Percentiles rank a stretch among this genome's conserved stretches.
These are phyloP conservation scores for Tiaroga cobitis DNA, from an alignment of 2,797 vertebrate species.

Conservation along the genomic window DNA sequence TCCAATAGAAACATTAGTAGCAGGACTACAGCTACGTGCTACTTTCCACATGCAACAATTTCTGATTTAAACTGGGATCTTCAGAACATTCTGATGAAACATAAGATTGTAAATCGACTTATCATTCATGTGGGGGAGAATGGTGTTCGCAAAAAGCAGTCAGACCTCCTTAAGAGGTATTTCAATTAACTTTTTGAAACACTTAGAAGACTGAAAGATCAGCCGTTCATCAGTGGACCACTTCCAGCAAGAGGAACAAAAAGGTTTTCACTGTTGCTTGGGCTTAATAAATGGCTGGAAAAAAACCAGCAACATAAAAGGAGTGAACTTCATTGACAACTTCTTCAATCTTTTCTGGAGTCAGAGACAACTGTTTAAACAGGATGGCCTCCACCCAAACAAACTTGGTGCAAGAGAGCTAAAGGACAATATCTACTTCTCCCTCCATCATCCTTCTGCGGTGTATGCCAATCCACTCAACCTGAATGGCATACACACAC, in stretches of 20 bases:
- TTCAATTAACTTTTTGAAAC: not conserved
- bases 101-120: not conserved
- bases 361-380: too few species aligned
- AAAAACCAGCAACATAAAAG: not conserved
- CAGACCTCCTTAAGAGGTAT: not conserved
- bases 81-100: not conserved
- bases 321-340: not conserved
- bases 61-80: not conserved
- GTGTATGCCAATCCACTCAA: not conserved
- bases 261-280: not conserved
- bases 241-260: not conserved
- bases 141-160: not conserved
- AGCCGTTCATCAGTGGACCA: not conserved
- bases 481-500: not conserved
- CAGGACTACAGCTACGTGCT: too few species aligned
- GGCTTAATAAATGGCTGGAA: not conserved
- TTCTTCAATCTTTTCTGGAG: too few species aligned
- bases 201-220: not conserved
- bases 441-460: not conserved
- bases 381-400: not conserved
- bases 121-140: not conserved
- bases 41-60: too few species aligned
- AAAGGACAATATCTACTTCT: conserved; percentile 1
- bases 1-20: not conserved
- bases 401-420: conserved; percentile 6